These are phyloP conservation scores for Syrista parreyssii DNA, from an alignment of 2,888 invertebrate genomes.

Conservation along the genomic window DNA sequence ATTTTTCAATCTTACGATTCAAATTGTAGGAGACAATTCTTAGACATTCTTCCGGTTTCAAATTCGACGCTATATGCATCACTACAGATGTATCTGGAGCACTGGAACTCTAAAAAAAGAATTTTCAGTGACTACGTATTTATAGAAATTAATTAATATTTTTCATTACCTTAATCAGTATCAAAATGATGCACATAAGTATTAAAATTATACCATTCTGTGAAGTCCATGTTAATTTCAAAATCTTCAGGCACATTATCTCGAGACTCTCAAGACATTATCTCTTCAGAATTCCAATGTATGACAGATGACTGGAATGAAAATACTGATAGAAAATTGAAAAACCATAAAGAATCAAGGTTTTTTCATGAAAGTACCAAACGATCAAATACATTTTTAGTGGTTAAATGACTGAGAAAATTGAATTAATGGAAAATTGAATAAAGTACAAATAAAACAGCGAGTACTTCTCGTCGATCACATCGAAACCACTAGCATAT, in stretches of 20 bases:
- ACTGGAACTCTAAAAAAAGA: neutral
- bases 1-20: conserved; percentile 16
- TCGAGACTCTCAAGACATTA: neutral
- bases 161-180: neutral
- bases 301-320: neutral
- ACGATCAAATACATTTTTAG: neutral
- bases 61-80: conserved; percentile 28
- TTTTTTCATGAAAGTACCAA: neutral
- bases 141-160: neutral
- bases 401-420: neutral
- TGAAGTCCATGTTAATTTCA: neutral
- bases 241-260: neutral
- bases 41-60: conserved; percentile 34
- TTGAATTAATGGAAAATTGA: neutral
- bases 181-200: neutral
- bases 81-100: conserved; percentile 4
- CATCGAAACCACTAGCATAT: neutral
- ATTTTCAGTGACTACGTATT: neutral
- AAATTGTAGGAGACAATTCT: conserved; percentile 26
- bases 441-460: neutral
- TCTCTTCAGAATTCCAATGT: neutral
- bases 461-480: neutral
- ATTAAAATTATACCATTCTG: neutral
- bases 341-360: neutral
- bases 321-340: neutral